A percentile compares a stretch with the other conserved stretches of the same genome.
phyloP scores from a whole-genome alignment of 2,888 invertebrate species.

The Mimachlamys varia region DNA sequence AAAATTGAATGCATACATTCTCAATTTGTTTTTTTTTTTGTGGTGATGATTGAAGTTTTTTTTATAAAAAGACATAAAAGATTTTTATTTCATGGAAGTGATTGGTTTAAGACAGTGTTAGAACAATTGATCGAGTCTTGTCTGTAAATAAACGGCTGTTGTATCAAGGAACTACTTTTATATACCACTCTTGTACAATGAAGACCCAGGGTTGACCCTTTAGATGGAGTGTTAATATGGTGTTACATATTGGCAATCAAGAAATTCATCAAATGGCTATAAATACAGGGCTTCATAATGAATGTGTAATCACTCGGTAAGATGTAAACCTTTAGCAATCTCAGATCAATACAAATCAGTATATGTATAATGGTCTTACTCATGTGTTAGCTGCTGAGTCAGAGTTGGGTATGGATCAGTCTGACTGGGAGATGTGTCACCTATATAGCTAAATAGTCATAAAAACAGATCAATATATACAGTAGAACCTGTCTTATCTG shows the following conservation, averaged over 20 bases:
- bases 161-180: background rate
- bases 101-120: background rate
- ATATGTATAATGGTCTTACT: background rate
- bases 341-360: constrained; percentile 12
- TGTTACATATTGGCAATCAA: background rate
- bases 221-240: background rate
- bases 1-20: background rate
- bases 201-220: background rate
- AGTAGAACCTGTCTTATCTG: background rate
- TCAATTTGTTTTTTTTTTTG: background rate
- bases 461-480: background rate
- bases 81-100: background rate
- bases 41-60: background rate
- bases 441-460: background rate
- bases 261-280: background rate
- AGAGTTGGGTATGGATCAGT: background rate
- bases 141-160: background rate
- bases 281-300: background rate
- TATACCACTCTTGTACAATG: background rate
- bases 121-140: background rate
- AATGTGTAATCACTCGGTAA: background rate
- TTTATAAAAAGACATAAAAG: background rate
- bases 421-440: constrained; percentile 24
- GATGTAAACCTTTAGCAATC: background rate
- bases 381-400: constrained; percentile 16